Conservation (phyloP, 2,797 vertebrate genomes). For the Artibeus lituratus region DNA sequence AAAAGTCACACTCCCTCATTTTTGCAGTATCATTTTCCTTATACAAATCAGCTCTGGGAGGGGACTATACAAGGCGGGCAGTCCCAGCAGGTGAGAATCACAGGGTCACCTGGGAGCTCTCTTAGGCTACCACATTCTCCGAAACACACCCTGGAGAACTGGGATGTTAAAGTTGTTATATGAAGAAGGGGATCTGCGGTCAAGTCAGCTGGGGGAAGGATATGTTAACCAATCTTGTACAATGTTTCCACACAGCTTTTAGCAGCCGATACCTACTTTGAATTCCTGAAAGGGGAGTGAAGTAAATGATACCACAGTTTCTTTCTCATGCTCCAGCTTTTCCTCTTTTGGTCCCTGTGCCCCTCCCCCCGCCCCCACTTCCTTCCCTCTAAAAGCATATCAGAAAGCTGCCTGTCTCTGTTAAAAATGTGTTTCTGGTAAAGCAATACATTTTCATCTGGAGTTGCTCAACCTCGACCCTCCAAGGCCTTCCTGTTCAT, state of each 20-base stretch:
- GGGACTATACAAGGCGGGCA: not conserved
- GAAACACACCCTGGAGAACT: not conserved
- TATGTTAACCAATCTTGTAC: not conserved
- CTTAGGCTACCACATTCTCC: not conserved
- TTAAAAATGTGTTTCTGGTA: not conserved
- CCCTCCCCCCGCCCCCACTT: accelerated
- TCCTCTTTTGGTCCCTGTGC: not conserved
- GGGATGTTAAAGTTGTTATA: not conserved
- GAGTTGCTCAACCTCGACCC: not conserved
- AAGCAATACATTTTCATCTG: not conserved
- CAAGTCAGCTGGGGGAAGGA: not conserved
- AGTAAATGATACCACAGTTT: not conserved
- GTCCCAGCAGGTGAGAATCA: not conserved
- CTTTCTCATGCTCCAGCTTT: not conserved
- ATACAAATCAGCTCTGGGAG: not conserved
- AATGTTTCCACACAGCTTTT: not conserved
- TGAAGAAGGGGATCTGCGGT: not conserved
- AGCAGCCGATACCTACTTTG: not conserved
- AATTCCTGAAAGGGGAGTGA: not conserved
- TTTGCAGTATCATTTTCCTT: not conserved
- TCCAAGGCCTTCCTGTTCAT: not conserved
- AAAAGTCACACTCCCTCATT: not conserved
- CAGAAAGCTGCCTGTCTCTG: not conserved
- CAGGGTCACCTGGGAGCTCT: not conserved
- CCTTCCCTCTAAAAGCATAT: not conserved